phyloP scores from a whole-genome alignment of 2,797 vertebrate genomes.

The Leptodactylus fallax region DNA sequence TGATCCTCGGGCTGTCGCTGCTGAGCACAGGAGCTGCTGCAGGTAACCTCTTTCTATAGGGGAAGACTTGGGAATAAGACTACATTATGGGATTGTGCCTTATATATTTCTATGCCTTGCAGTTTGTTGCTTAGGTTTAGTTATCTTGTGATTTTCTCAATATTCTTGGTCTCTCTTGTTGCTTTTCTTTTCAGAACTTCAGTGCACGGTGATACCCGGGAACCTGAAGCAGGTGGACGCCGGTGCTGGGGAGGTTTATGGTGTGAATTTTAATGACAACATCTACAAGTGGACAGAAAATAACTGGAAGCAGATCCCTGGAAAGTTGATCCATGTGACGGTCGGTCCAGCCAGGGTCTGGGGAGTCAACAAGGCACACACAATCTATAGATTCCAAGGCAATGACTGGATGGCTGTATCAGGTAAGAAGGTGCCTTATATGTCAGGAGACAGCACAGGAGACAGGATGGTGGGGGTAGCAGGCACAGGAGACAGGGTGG shows the following conservation, averaged over 20 bases:
- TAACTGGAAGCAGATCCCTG: background rate
- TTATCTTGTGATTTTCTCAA: too few relatives aligned
- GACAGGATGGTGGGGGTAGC: too few relatives aligned
- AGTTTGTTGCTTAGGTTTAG: too few relatives aligned
- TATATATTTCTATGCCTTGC: too few relatives aligned
- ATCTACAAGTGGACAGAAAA: background rate
- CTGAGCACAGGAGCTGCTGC: background rate
- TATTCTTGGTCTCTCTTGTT: too few relatives aligned
- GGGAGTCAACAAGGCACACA: slow-evolving; percentile 10
- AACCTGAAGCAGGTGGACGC: slow-evolving; percentile 23
- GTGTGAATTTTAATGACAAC: background rate
- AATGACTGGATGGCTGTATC: background rate
- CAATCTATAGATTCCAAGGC: slow-evolving; percentile 14
- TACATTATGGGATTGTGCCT: too few relatives aligned
- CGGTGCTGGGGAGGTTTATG: slow-evolving; percentile 30
- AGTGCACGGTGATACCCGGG: background rate
- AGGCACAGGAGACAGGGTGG: too few relatives aligned
- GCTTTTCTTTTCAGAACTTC: background rate
- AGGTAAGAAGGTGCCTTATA: background rate
- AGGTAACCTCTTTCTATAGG: background rate
- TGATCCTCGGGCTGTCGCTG: background rate
- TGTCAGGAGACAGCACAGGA: too few relatives aligned
- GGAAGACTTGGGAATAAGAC: too few relatives aligned
- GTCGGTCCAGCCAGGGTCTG: slow-evolving; percentile 32
- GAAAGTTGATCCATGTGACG: slow-evolving; percentile 24